Percentiles rank a stretch among this genome's conserved stretches.
phyloP scores from a whole-genome alignment of 1,140 invertebrate species.

The Myzus persicae region DNA sequence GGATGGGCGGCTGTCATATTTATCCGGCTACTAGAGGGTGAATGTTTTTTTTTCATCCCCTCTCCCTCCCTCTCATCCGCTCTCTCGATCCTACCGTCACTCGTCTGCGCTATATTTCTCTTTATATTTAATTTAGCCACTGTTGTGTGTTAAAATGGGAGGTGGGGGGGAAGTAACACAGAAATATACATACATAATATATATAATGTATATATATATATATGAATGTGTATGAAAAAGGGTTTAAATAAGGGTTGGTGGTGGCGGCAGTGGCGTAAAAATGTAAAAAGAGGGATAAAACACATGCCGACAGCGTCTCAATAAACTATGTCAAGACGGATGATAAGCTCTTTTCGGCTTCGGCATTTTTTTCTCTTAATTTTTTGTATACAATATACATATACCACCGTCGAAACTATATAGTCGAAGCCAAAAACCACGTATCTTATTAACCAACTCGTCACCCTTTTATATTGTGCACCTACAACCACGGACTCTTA shows the following conservation, averaged over 20 bases:
- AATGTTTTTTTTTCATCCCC: constrained; percentile 21
- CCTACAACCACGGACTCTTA: background rate
- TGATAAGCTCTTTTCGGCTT: constrained; percentile 25
- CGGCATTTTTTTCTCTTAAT: background rate
- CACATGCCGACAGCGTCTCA: constrained; percentile 10
- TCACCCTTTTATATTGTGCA: background rate
- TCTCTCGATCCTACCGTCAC: background rate
- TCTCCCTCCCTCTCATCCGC: background rate
- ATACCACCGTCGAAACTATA: background rate
- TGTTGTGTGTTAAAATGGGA: constrained; percentile 4
- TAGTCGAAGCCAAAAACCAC: background rate
- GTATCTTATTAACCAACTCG: background rate
- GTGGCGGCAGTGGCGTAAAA: background rate
- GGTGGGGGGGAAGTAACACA: background rate
- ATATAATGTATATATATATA: background rate
- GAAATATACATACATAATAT: background rate
- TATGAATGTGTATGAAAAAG: constrained; percentile 23
- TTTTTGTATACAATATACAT: background rate
- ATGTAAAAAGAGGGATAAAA: constrained; percentile 47
- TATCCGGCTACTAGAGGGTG: constrained; percentile 47
- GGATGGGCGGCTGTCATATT: constrained; percentile 58
- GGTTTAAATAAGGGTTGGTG: constrained; percentile 32
- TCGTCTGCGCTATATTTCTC: background rate
- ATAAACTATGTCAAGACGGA: constrained; percentile 43
- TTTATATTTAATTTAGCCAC: constrained; percentile 57